Conservation (phyloP, 2,888 invertebrate species). For the Caenorhabditis sp. region DNA sequence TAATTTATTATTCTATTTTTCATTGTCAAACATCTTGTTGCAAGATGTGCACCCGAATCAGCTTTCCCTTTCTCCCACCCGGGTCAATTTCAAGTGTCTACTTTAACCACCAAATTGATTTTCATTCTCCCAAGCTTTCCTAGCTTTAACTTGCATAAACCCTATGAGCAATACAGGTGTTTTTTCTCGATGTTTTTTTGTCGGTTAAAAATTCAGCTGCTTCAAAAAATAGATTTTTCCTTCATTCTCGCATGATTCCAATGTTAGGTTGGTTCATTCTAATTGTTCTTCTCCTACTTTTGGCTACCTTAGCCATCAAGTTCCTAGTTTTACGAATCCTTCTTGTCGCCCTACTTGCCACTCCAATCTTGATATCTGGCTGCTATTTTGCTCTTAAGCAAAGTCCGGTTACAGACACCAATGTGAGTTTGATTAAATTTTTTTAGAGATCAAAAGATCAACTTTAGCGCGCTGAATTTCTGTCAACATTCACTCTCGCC, state of each 20-base stretch:
- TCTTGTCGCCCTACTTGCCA: slow-evolving; percentile 12
- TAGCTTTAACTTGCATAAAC: slow-evolving; percentile 1
- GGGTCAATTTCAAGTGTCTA: neutral
- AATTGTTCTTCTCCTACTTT: slow-evolving; percentile 28
- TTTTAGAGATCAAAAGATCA: neutral
- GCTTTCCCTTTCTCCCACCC: neutral
- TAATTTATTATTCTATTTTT: no score
- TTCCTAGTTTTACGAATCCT: slow-evolving; percentile 34
- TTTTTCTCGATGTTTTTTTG: neutral
- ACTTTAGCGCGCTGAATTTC: slow-evolving; percentile 13
- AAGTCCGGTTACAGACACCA: slow-evolving; percentile 16
- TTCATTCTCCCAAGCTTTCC: neutral
- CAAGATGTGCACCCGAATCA: neutral
- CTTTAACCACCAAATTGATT: neutral
- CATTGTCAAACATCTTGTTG: no score
- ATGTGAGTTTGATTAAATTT: neutral
- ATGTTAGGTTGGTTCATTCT: slow-evolving; percentile 35
- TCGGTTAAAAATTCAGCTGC: slow-evolving; percentile 4
- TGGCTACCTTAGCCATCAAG: slow-evolving; percentile 31
- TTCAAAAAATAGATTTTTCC: neutral
- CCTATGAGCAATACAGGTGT: neutral
- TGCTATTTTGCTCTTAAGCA: slow-evolving; percentile 17
- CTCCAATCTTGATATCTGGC: slow-evolving; percentile 20
- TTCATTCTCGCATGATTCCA: slow-evolving; percentile 23
- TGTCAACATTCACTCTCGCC: slow-evolving; percentile 2